Evolutionary conservation across 2,113 vertebrate genomes (phyloP).

Genomic region (Antigone vipio): DNA sequence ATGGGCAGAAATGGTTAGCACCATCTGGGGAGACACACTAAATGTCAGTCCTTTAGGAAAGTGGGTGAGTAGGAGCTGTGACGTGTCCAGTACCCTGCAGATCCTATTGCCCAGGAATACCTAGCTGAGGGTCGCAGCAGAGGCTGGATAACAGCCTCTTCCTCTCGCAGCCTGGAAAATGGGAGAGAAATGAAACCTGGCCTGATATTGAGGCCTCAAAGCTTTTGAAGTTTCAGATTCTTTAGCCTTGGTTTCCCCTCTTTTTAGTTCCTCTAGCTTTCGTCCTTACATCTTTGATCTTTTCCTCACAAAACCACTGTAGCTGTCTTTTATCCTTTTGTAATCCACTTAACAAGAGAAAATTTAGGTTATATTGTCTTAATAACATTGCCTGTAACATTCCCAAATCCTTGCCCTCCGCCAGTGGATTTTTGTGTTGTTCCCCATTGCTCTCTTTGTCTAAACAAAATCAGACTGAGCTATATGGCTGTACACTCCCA

Average conservation of each 20-base stretch:
- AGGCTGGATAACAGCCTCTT: neutral
- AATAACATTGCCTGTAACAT: neutral
- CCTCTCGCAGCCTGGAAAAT: neutral
- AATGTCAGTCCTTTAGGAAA: neutral
- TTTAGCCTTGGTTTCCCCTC: neutral
- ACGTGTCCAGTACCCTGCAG: fast-evolving
- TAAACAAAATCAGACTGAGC: neutral
- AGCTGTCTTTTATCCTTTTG: neutral
- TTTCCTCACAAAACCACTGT: neutral
- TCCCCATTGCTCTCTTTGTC: neutral
- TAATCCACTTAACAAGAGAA: neutral
- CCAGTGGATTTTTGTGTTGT: neutral
- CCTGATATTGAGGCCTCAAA: neutral
- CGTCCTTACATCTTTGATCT: neutral
- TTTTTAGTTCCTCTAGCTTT: neutral
- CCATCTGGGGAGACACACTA: neutral
- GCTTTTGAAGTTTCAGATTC: neutral
- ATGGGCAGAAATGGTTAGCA: neutral
- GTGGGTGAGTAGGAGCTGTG: neutral
- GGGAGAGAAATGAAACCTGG: neutral
- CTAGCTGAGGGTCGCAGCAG: neutral
- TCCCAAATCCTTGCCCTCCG: neutral
- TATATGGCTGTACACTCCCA: neutral
- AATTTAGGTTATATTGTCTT: neutral
- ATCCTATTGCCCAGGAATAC: neutral